phyloP scores from a whole-genome alignment of 2,797 vertebrate genomes.

The Tauraco hartlaubi region DNA sequence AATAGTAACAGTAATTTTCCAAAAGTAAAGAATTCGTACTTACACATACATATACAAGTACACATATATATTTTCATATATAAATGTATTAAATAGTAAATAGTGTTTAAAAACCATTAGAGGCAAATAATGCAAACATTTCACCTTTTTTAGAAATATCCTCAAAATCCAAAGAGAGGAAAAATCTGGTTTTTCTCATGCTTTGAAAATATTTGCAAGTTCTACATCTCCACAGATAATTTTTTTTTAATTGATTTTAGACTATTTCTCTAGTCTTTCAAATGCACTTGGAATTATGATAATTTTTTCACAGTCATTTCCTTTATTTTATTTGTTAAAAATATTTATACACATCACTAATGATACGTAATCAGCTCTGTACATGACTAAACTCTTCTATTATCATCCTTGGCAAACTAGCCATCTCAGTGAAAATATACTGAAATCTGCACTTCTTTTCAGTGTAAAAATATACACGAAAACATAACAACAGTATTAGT shows the following conservation, averaged over 20 bases:
- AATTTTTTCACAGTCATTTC: neutral
- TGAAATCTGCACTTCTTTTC: neutral
- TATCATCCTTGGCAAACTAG: neutral
- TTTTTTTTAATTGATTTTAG: neutral
- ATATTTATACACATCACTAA: neutral
- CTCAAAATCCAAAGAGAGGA: neutral
- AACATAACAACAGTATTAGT: neutral
- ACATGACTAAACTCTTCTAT: neutral
- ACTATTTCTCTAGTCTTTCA: neutral
- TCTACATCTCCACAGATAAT: neutral
- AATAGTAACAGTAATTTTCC: neutral
- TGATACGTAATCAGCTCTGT: neutral
- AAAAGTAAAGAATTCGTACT: neutral
- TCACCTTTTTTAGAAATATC: neutral
- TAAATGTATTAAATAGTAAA: neutral
- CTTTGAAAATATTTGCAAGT: neutral
- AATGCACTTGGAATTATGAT: neutral
- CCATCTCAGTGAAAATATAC: neutral
- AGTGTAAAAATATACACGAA: neutral
- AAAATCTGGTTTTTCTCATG: neutral
- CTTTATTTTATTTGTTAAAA: neutral
- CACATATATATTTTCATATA: neutral
- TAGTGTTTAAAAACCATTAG: neutral
- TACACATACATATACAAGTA: neutral
- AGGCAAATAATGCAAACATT: neutral